Base-by-base conservation (phyloP, 1,140 invertebrate genomes). In the Frieseomelitta varia region DNA sequence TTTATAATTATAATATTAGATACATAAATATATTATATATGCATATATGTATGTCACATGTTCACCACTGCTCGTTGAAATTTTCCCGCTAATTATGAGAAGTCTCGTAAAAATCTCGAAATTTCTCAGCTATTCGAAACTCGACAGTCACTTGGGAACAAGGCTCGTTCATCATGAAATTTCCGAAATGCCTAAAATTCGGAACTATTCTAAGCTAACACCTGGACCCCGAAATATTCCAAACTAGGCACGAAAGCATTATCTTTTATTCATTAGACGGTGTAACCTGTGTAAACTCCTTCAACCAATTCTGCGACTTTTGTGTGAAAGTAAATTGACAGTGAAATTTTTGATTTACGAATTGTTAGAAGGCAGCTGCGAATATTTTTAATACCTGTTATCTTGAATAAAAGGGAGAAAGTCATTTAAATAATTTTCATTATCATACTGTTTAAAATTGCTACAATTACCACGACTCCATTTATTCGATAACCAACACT, bases 171-270 rank as follows among this genome's bases (percentile, higher is more conserved):
- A 78, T 63, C 47, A 53, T 12, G 47, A 68, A 79, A 79, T 68
- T n/a, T 68, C 27, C n/a, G 47, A 79, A 79, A 79, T 79, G 76
- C 76, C 76, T 67, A 55, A 68, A 53, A 53, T 51, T 79, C 47
- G 47, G 11, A 79, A 79, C 63, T 79, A 79, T 79, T 34, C 53
- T 21, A 30, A 55, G n/a, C 63, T 30, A 79, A 67, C 76, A 30
- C 47, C 61, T 61, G 1, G 12, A 15, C n/a, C 4, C 19, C 76
- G 24, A 79, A 79, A 67, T 78, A 67, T 78, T 67, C n/a, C 19
- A 24, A 14, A 78, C 24, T 53, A 24, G 27, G 27, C 61, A 10
- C 14, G n/a, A 10, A 27, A 30, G 63, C 17, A 4, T 11, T 79
- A 12, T 10, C 34, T 21, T 27, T 51, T 68, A 79, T 79, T 79